Evolutionary conservation across 2,113 vertebrate genomes (phyloP).

Genomic region (Ranitomeya variabilis): DNA sequence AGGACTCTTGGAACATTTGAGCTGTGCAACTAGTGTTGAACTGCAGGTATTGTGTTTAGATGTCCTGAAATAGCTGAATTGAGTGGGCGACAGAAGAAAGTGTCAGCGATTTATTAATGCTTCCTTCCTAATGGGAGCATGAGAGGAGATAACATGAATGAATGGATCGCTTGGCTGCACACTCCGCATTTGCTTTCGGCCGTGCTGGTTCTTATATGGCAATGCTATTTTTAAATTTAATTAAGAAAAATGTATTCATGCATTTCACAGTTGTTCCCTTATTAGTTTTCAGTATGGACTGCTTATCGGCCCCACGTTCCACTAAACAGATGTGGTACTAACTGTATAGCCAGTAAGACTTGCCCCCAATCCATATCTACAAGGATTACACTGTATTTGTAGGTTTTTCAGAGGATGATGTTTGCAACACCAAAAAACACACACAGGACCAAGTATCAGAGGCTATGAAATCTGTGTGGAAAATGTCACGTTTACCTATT

Average conservation of each 20-base stretch:
- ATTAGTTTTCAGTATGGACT: background rate
- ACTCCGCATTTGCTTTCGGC: background rate
- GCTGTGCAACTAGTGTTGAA: background rate
- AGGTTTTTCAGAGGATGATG: background rate
- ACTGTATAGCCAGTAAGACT: too few species aligned
- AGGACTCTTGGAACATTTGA: background rate
- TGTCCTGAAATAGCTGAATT: conserved; percentile 14
- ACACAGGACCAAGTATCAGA: background rate
- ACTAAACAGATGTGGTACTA: background rate
- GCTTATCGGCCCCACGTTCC: conserved; percentile 7
- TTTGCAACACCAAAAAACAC: background rate
- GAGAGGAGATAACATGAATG: conserved; percentile 26
- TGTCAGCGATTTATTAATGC: conserved; percentile 38
- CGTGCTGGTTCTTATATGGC: conserved; percentile 3
- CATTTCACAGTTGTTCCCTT: conserved; percentile 15
- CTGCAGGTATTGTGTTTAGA: conserved; percentile 11
- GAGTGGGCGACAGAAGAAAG: conserved; percentile 7
- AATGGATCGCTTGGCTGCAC: conserved; percentile 17
- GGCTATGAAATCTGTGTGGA: background rate
- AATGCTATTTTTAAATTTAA: conserved; percentile 35
- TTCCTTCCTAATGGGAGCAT: conserved; percentile 37
- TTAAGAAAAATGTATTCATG: conserved; percentile 33
- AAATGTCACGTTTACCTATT: too few species aligned
- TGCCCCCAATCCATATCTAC: background rate
- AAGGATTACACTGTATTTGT: background rate